Conservation (phyloP, 2,797 vertebrate species). For the Sternotherus odoratus region DNA sequence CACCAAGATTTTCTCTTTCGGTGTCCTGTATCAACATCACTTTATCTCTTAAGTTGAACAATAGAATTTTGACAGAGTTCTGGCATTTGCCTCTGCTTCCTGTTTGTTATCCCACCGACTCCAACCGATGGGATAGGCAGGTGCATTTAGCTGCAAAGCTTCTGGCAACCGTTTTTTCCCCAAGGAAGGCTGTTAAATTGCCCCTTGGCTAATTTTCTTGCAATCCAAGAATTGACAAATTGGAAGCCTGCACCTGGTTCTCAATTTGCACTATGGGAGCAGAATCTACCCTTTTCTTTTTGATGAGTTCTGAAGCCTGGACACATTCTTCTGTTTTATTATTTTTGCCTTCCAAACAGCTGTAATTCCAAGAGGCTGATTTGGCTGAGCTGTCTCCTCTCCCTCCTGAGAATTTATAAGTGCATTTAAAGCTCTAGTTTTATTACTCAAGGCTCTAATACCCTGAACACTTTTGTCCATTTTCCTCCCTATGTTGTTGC, state of each 20-base stretch:
- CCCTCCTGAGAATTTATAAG: neutral
- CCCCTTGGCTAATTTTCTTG: neutral
- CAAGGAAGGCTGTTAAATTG: constrained; percentile 14
- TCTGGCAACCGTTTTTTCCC: neutral
- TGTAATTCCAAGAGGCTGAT: neutral
- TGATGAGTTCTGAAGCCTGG: neutral
- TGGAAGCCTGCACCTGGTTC: neutral
- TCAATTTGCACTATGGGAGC: neutral
- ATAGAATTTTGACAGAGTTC: constrained; percentile 13
- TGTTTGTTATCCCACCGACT: neutral
- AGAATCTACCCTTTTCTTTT: neutral
- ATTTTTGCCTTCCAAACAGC: neutral
- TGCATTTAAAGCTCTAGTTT: neutral
- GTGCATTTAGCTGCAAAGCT: neutral
- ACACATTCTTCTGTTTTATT: neutral
- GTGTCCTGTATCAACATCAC: neutral
- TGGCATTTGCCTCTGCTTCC: neutral
- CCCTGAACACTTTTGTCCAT: neutral
- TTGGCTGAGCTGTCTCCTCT: neutral
- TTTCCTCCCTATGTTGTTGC: neutral
- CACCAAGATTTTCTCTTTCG: neutral
- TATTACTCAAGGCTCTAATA: neutral
- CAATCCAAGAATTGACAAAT: neutral
- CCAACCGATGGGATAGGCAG: neutral
- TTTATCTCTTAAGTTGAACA: neutral